A percentile compares a stretch with the other conserved stretches of the same genome.
These are phyloP conservation scores for Uloborus diversus DNA, from an alignment of 1,140 invertebrate species.

Conservation along the genomic window DNA sequence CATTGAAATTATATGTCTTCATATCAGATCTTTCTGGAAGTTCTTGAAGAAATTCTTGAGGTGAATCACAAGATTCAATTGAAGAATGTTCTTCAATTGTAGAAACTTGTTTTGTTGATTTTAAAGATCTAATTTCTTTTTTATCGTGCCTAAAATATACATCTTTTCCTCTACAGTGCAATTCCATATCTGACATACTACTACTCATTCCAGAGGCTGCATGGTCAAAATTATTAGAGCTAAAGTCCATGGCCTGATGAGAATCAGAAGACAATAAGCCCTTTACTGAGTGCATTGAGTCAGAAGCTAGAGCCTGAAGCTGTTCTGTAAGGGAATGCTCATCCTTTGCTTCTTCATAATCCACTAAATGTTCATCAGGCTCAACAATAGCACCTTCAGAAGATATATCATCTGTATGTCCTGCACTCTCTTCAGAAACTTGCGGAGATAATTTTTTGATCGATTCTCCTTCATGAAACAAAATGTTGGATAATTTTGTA, in stretches of 20 bases:
- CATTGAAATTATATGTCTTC: too few species aligned
- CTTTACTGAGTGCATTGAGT: neutral
- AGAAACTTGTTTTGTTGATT: conserved; percentile 50
- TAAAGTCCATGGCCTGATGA: conserved; percentile 16
- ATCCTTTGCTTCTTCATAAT: conserved; percentile 45
- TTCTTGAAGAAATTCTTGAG: conserved; percentile 39
- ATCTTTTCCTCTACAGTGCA: conserved; percentile 35
- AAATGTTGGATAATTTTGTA: neutral
- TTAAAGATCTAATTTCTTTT: conserved; percentile 50
- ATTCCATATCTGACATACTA: conserved; percentile 27
- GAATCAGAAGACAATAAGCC: neutral
- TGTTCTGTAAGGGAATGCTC: conserved; percentile 50
- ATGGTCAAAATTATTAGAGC: conserved; percentile 20
- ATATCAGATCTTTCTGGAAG: neutral
- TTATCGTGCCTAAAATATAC: conserved; percentile 41
- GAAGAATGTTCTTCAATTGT: conserved; percentile 52
- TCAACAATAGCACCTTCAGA: conserved; percentile 40
- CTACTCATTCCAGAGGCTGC: conserved; percentile 36
- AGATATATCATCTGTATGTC: conserved; percentile 40
- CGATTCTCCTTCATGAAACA: neutral
- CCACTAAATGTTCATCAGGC: conserved; percentile 42
- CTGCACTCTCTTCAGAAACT: conserved; percentile 36
- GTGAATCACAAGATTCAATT: conserved; percentile 53
- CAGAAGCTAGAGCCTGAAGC: conserved; percentile 40
- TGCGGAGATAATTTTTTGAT: conserved; percentile 30